Percentiles rank a stretch among this genome's conserved stretches.
Evolutionary conservation across 2,797 vertebrate genomes (phyloP).

Genomic region (Zenarchopterus dispar): DNA sequence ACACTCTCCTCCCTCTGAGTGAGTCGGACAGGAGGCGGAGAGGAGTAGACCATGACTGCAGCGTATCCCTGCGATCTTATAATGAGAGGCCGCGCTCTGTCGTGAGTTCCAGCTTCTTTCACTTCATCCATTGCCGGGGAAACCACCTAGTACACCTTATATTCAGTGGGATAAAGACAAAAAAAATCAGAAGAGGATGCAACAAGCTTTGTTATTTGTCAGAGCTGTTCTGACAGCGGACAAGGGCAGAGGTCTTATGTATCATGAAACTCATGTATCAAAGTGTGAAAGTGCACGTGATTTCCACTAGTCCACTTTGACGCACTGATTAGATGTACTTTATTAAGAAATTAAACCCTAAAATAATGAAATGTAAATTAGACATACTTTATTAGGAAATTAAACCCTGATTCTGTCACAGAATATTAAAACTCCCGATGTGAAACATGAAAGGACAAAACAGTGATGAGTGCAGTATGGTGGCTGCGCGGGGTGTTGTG

Average conservation of each 20-base stretch:
- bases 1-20: constrained; percentile 87
- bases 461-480: too few species aligned
- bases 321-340: too few species aligned
- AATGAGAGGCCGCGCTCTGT: constrained; percentile 88
- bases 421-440: too few species aligned
- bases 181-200: not conserved
- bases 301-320: too few species aligned
- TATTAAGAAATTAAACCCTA: too few species aligned
- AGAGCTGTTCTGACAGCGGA: constrained; percentile 1
- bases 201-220: not conserved
- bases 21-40: constrained; percentile 85
- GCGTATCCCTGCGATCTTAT: constrained; percentile 77
- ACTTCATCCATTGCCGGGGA: constrained; percentile 1
- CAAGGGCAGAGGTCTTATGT: not conserved
- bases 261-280: too few species aligned
- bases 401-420: too few species aligned
- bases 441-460: too few species aligned
- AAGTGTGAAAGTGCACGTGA: too few species aligned
- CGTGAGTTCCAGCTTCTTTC: constrained; percentile 73
- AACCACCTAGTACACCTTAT: not conserved
- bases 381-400: too few species aligned
- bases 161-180: not conserved
- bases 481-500: too few species aligned
- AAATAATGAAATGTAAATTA: too few species aligned
- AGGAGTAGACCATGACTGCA: constrained; percentile 85